Evolutionary conservation across 2,113 vertebrate species (phyloP).

Genomic region (Xiphophorus maculatus): DNA sequence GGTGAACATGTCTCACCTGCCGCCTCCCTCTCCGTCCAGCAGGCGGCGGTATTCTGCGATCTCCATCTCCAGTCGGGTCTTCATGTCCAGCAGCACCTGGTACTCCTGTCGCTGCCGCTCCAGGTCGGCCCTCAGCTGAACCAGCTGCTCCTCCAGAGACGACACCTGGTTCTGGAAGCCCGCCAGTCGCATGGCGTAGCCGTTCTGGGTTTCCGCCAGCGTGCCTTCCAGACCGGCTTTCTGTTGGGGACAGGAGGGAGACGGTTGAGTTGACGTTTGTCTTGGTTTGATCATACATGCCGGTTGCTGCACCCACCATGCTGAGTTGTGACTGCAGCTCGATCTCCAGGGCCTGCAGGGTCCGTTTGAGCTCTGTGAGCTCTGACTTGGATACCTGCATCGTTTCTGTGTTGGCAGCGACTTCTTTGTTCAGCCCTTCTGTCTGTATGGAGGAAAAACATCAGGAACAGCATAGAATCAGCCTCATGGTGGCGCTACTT

Average conservation of each 20-base stretch:
- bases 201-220: constrained; percentile 80
- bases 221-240: constrained; percentile 77
- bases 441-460: constrained; percentile 67
- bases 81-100: constrained; percentile 82
- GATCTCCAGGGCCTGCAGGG: constrained; percentile 83
- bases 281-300: too few relatives aligned
- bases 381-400: constrained; percentile 81
- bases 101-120: constrained; percentile 85
- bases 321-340: constrained; percentile 85
- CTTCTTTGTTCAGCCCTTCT: constrained; percentile 81
- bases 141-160: constrained; percentile 79
- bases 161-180: constrained; percentile 79
- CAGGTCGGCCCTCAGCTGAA: constrained; percentile 75
- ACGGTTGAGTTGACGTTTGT: background rate
- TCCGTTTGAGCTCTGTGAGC: constrained; percentile 82
- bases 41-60: constrained; percentile 87
- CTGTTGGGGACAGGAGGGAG: background rate
- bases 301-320: constrained; percentile 74
- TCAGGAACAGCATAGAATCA: background rate
- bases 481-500: too few relatives aligned
- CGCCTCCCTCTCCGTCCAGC: constrained; percentile 65
- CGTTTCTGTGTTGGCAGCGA: constrained; percentile 64
- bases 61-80: constrained; percentile 86
- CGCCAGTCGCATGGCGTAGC: constrained; percentile 76
- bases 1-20: constrained; percentile 47